Base-by-base conservation (phyloP, 30 jellyfish, hydroid and myxozoan genomes). In the Pelagia noctiluca region DNA sequence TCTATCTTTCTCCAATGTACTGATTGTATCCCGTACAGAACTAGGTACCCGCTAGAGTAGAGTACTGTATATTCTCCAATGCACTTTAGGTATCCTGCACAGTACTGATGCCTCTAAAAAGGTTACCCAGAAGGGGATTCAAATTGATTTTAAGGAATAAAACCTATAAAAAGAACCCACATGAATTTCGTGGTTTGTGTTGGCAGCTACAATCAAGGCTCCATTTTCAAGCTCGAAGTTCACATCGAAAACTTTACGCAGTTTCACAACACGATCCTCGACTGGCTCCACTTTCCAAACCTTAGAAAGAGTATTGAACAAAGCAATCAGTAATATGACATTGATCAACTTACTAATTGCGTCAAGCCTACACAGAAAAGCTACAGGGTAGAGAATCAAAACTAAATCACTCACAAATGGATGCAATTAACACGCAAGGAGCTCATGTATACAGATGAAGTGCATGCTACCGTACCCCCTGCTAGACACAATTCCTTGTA, bases 241-340 rank as follows among this genome's bases (percentile, higher is more conserved):
- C 30, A 78, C 95, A 76, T 89, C 97, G 29, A 89, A 89, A 25
- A 89, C 88, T 52, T 76, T 76, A 10, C 89, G 83, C 24, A 81
- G 71, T 36, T 89, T 89, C 83, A 71, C 90, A 2, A 84, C 78
- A 29, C 68, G 75, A 12, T 89, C 83, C 35, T 49, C 63, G n/a
- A 53, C 86, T 3, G 93, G 88, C 29, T 89, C 86, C 26, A 82
- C 94, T 75, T 70, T 71, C 97, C 97, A 89, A 18, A 89, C 83
- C 97, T 89, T 33, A 49, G 73, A 31, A 25, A n/a, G 12, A 42
- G 16, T 42, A 42, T 5, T 5, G 57, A 42, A 42, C 16, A 42
- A 16, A 42, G 16, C 16, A 42, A 8, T 8, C 8, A 8, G 16
- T 42, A 42, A 8, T 42, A 42, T 42, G 57, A 16, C 12, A 42